Conservation (phyloP, 2,113 vertebrate species). For the Myocastor coypus region DNA sequence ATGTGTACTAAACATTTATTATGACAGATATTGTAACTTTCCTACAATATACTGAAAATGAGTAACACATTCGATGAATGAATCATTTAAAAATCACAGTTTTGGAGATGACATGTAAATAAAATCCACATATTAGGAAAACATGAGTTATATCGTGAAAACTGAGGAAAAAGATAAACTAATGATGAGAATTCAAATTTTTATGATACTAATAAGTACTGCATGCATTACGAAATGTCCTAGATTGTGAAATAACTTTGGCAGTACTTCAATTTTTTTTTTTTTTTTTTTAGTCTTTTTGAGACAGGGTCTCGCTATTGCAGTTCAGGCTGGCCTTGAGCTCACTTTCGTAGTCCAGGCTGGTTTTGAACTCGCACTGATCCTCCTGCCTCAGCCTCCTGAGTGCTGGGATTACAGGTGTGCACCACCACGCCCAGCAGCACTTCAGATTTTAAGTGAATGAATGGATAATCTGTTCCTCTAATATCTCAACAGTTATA, state of each 20-base stretch:
- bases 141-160: not conserved
- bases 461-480: not conserved
- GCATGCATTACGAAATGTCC: not conserved
- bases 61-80: not conserved
- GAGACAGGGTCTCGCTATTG: no score
- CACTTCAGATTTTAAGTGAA: not conserved
- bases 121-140: not conserved
- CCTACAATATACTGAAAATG: not conserved
- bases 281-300: no score
- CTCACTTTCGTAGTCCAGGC: no score
- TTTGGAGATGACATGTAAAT: not conserved
- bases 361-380: no score
- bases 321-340: no score
- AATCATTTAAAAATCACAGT: not conserved
- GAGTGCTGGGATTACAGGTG: no score
- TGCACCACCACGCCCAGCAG: no score
- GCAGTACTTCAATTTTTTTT: not conserved
- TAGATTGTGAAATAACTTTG: not conserved
- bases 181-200: not conserved
- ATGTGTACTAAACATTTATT: not conserved
- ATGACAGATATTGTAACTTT: not conserved
- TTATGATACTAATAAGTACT: constrained; percentile 15
- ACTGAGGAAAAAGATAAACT: not conserved
- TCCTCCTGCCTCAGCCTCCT: no score
- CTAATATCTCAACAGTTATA: not conserved